Evolutionary conservation across 2,888 invertebrate species (phyloP).

Genomic region (Oxystoma pomonae): DNA sequence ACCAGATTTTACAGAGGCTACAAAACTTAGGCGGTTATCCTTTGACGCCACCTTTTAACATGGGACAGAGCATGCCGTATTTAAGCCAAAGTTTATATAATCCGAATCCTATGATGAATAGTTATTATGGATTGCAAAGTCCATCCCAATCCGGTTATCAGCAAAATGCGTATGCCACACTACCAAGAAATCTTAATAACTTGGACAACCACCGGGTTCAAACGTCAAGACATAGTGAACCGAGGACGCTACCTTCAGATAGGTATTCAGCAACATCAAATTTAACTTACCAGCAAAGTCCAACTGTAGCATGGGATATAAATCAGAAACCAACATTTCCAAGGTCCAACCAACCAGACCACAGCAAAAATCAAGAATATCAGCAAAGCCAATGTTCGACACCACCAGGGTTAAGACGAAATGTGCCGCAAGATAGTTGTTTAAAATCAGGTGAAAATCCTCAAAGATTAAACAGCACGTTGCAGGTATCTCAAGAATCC

Average conservation of each 20-base stretch:
- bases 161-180: conserved; percentile 36
- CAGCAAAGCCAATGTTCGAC: background rate
- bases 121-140: conserved; percentile 42
- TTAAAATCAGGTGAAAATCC: conserved; percentile 24
- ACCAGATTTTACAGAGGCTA: conserved; percentile 51
- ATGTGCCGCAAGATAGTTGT: conserved; percentile 30
- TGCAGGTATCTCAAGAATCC: conserved; percentile 29
- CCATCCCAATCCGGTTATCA: conserved; percentile 44
- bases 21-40: conserved; percentile 38
- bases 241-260: conserved; percentile 20
- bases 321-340: conserved; percentile 18
- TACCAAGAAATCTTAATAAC: conserved; percentile 40
- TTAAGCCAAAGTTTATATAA: conserved; percentile 12
- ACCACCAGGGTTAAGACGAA: conserved; percentile 1
- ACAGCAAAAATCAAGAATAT: conserved; percentile 4
- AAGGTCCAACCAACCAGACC: background rate
- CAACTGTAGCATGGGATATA: conserved; percentile 14
- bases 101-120: conserved; percentile 33
- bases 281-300: background rate
- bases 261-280: background rate
- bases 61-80: conserved; percentile 21
- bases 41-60: background rate
- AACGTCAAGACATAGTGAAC: conserved; percentile 39
- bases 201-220: conserved; percentile 35
- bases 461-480: background rate